Evolutionary conservation across 1,140 invertebrate species (phyloP).

Genomic region (Archivesica marissinica): DNA sequence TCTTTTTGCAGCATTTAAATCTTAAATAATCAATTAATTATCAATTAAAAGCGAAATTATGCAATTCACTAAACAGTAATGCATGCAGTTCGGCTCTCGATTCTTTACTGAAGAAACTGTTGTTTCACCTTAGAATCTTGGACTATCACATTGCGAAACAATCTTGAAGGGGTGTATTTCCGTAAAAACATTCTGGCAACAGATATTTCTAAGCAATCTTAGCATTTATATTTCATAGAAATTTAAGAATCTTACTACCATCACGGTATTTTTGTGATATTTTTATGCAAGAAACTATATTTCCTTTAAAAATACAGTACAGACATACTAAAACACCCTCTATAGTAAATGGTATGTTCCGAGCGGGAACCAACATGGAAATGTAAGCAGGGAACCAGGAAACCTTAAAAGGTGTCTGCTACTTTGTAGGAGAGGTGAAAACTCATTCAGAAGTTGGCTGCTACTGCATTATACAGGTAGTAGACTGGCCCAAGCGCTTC

Average conservation of each 20-base stretch:
- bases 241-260: too few species aligned
- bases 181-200: too few species aligned
- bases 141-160: neutral
- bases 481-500: constrained; percentile 1
- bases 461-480: neutral
- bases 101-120: constrained; percentile 39
- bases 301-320: too few species aligned
- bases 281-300: too few species aligned
- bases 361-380: constrained; percentile 35
- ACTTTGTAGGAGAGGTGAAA: neutral
- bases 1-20: constrained; percentile 56
- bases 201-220: too few species aligned
- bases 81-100: constrained; percentile 65
- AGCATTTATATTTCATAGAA: too few species aligned
- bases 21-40: constrained; percentile 24
- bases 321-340: neutral
- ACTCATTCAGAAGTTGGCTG: neutral
- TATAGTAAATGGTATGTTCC: constrained; percentile 1
- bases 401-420: constrained; percentile 42
- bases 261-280: too few species aligned
- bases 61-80: constrained; percentile 61
- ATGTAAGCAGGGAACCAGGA: constrained; percentile 39
- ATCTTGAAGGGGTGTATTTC: neutral
- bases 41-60: constrained; percentile 41
- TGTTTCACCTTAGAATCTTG: constrained; percentile 18